Conservation (phyloP, 2,113 vertebrate genomes). For the Dendrocopos noguchii region DNA sequence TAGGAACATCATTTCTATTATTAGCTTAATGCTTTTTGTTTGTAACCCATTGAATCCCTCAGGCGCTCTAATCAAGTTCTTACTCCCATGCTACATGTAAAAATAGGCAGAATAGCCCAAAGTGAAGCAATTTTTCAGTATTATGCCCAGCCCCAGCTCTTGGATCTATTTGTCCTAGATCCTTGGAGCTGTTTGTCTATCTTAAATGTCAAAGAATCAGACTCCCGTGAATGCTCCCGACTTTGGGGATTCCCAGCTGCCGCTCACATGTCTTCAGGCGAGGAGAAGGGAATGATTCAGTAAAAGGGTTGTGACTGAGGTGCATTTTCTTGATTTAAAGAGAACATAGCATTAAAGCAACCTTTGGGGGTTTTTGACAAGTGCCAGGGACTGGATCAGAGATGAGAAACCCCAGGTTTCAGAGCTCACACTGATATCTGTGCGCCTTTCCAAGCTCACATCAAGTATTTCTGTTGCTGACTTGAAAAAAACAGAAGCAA, state of each 20-base stretch:
- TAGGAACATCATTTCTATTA: neutral
- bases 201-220: constrained; percentile 46
- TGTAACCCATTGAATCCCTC: neutral
- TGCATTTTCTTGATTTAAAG: neutral
- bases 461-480: neutral
- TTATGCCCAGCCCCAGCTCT: neutral
- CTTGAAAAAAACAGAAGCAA: neutral
- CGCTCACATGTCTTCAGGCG: neutral
- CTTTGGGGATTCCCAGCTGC: constrained; percentile 39
- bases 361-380: neutral
- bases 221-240: neutral
- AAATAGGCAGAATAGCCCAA: neutral
- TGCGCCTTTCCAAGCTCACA: neutral
- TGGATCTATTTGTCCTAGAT: constrained; percentile 3
- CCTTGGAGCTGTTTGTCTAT: neutral
- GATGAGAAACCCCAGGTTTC: neutral
- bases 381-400: neutral
- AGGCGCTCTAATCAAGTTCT: constrained; percentile 28
- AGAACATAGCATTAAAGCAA: neutral
- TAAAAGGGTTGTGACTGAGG: neutral
- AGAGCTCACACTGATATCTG: neutral
- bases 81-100: neutral
- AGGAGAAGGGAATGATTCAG: neutral
- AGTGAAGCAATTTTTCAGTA: neutral
- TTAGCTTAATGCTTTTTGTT: constrained; percentile 32